These are phyloP conservation scores for Hormaphis cornu DNA, from an alignment of 1,140 invertebrate genomes.

Conservation along the genomic window DNA sequence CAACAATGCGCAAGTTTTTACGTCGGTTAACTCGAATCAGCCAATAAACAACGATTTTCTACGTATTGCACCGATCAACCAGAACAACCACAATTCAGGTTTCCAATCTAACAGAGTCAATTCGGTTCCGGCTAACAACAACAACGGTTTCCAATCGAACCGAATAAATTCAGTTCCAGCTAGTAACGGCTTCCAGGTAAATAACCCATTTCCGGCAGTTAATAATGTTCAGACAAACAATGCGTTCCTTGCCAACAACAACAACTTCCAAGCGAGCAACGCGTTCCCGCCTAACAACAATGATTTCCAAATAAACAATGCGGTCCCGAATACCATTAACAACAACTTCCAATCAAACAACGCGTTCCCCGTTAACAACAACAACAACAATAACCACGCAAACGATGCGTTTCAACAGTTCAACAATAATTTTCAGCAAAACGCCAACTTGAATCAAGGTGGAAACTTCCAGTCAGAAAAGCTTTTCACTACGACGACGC, in stretches of 20 bases:
- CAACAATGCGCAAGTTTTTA: conserved; percentile 36
- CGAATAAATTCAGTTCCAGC: no score
- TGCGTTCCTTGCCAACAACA: conserved; percentile 35
- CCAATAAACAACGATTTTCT: background rate
- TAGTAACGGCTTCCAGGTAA: no score
- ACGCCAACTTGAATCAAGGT: background rate
- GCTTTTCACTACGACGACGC: background rate
- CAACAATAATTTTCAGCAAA: background rate
- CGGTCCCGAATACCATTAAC: no score
- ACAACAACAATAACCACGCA: conserved; percentile 20
- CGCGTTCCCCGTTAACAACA: background rate
- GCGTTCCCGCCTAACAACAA: no score
- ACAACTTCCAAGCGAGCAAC: conserved; percentile 37
- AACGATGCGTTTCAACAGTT: conserved; percentile 4
- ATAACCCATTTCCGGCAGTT: no score
- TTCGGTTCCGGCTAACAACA: background rate
- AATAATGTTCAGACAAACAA: no score
- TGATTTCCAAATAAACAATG: no score
- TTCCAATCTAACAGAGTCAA: background rate
- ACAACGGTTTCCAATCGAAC: background rate
- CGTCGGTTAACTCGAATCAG: background rate
- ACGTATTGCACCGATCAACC: background rate
- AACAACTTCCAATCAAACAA: background rate
- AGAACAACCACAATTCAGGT: background rate
- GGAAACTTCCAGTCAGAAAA: background rate